Evolutionary conservation across 2,113 vertebrate genomes (phyloP), one percentile per base, ranked within the genome.

Genomic region (Nanorana parkeri): DNA sequence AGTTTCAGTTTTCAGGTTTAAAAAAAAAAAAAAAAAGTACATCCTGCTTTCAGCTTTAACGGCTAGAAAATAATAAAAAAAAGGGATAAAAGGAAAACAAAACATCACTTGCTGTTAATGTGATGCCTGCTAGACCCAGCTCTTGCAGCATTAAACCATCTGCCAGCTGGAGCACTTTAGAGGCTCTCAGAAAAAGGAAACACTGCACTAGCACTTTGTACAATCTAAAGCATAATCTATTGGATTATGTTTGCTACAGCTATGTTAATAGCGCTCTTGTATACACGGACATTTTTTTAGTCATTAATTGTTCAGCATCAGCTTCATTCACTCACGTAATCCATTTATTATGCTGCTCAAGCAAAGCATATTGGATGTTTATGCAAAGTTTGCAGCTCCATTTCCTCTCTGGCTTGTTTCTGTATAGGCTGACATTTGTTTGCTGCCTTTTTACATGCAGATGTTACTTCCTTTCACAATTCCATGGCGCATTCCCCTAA

Each of bases 401-500:
- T 83, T 83, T 83, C 80, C 80, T 76, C 63, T 52, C 80, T 60
- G 80, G 51, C 72, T 83, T 83, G 80, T 83, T 58, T 83, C 72
- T 76, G 64, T 76, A 76, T 68, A 83, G 72, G 47, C 61, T 76
- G 80, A 83, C 80, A 83, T 83, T 83, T 82, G 80, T 82, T 82
- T 83, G 72, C 71, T 75, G 68, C 80, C 80, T 83, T 83, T 81
- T 65, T 83, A 83, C 71, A 83, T 83, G 80, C 80, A 83, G 80
- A 83, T 83, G 80, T 68, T 76, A 75, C 80, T 68, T 83, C 80
- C 80, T 75, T 83, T 83, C 63, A 76, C 71, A 83, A 76, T 83
- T 36, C 72, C 63, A 76, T 68, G 72, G 63, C 17, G 21, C 47
- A 83, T 83, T 83, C 72, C 80, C 80, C 80, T 83, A 83, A 76